These are phyloP conservation scores for Drosophila rufa DNA, from an alignment of 1,140 invertebrate genomes.

Conservation along the genomic window DNA sequence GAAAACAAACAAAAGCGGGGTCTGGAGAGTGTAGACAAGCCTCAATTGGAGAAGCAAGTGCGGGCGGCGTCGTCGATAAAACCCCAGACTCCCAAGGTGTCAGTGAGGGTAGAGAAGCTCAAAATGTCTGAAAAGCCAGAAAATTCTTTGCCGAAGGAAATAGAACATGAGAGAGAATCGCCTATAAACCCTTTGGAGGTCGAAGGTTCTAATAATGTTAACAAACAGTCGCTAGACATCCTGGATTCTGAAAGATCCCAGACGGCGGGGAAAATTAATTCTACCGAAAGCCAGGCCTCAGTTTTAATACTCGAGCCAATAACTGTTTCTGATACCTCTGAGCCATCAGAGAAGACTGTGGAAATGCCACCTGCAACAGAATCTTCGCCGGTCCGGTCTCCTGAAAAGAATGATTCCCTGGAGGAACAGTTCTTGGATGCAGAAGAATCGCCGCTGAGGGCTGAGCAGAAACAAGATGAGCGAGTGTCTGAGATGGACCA, in stretches of 20 bases:
- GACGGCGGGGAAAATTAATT: background rate
- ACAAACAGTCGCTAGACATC: background rate
- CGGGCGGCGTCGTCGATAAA: background rate
- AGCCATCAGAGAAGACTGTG: background rate
- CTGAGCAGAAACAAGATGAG: background rate
- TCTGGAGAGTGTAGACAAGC: background rate
- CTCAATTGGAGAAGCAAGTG: background rate
- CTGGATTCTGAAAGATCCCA: background rate
- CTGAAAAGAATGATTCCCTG: constrained; percentile 6
- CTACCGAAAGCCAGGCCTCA: background rate
- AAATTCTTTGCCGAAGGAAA: too few relatives aligned
- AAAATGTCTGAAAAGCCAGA: background rate
- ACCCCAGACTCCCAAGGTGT: background rate
- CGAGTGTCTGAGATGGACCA: background rate
- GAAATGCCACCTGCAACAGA: background rate
- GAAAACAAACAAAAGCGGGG: background rate
- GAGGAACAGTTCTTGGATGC: constrained; percentile 17
- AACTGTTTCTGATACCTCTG: too few relatives aligned
- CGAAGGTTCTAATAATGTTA: background rate
- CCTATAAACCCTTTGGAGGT: background rate
- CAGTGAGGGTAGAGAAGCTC: constrained; percentile 12
- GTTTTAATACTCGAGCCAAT: background rate
- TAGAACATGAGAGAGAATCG: background rate
- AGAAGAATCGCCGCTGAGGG: background rate
- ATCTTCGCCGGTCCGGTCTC: background rate